Percentiles rank a stretch among this genome's conserved stretches.
These are phyloP conservation scores for Notodonta ziczac DNA, from an alignment of 2,888 invertebrate species.

Conservation along the genomic window DNA sequence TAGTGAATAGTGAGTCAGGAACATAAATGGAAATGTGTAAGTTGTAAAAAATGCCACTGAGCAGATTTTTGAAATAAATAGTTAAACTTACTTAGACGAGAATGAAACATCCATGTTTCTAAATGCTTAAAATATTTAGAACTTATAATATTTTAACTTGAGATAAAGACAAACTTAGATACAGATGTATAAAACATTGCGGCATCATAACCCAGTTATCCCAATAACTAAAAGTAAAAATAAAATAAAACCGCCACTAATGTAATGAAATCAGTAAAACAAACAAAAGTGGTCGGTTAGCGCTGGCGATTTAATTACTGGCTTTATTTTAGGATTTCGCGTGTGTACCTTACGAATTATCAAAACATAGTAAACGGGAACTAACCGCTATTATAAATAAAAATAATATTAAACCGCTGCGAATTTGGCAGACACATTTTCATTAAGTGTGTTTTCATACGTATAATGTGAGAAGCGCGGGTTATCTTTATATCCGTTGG, in stretches of 20 bases:
- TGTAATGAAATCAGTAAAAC: slow-evolving; percentile 1
- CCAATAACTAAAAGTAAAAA: not conserved
- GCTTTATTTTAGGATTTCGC: not conserved
- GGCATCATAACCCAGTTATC: not conserved
- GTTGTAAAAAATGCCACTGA: too few species aligned
- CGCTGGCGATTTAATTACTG: not conserved
- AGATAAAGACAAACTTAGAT: not conserved
- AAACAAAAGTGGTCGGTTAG: slow-evolving; percentile 3
- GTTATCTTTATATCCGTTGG: not conserved
- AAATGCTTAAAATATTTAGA: too few species aligned
- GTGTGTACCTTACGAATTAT: not conserved
- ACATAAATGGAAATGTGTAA: too few species aligned
- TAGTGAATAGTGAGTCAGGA: too few species aligned
- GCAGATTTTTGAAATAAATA: too few species aligned
- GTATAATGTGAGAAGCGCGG: not conserved
- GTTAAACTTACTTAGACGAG: too few species aligned
- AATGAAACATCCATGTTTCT: not conserved
- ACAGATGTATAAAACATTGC: not conserved
- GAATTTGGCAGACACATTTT: not conserved
- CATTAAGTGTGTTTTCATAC: not conserved
- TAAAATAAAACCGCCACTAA: not conserved
- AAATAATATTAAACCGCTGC: not conserved
- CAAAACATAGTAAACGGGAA: not conserved
- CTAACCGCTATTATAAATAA: slow-evolving; percentile 1
- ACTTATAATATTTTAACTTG: too few species aligned